Base-by-base conservation (phyloP, 1,140 invertebrate species). In the Atopsyche davidsoni region DNA sequence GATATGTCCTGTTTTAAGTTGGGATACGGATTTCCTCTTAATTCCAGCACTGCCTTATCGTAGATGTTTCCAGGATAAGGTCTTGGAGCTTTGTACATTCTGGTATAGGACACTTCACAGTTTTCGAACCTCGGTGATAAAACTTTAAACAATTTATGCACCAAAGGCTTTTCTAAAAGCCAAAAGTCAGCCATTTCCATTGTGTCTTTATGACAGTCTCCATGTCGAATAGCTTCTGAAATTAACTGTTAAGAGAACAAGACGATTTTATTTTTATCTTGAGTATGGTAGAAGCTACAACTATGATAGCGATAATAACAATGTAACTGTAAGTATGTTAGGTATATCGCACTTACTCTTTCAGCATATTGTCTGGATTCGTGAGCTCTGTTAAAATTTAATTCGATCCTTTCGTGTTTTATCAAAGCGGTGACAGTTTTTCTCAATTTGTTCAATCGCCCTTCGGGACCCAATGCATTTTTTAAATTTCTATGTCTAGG, bases 81-180 rank as follows among this genome's bases (percentile, higher is more conserved):
- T 41, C 62, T 70, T 2, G 88, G 87, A 18, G 83, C 81, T 61
- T 76, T 81, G 45, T 81, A 78, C 58, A 92, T 69, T 62, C 77
- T 78, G 18, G 91, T 95, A 62, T 78, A 92, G 1, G 82, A 79
- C 4, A 75, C 65, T 24, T 75, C 76, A 57, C 76, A 84, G 59
- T 86, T 78, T 62, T 87, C 71, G 72, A 80, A 96, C 42, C 89
- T 72, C 9, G 91, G 91, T 16, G 83, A 89, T 13, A 95, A 66
- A 13, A 95, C 91, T 79, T 96, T 94, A 60, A 96, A 96, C 28
- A 96, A 67, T 73, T 96, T 96, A 59, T 94, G 90, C 3, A 96
- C 74, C 10, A 92, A 68, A 66, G 92, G 85, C 62, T 95, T 95
- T 58, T 96, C 92, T 42, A 83, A 58, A 28, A 96, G 67, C 89